A percentile compares a stretch with the other conserved stretches of the same genome.
phyloP scores from a whole-genome alignment of 2,888 invertebrate genomes.

The Sarcophaga subvicina region DNA sequence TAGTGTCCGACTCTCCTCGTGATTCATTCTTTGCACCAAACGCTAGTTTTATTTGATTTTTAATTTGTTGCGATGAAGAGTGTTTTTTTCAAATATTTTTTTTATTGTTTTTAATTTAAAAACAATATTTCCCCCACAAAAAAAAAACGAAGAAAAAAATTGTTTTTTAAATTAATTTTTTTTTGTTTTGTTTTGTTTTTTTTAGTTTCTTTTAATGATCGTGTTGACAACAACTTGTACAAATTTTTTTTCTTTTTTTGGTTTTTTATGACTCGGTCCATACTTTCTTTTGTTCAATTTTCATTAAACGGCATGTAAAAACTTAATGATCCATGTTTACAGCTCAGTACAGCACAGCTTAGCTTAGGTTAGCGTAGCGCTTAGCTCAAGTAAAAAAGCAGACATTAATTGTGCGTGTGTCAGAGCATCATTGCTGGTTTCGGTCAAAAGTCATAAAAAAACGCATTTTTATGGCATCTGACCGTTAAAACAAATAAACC shows the following conservation, averaged over 20 bases:
- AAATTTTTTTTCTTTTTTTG: background rate
- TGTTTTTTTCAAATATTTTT: too few species aligned
- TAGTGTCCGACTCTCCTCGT: too few species aligned
- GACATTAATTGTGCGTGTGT: background rate
- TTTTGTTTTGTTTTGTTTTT: background rate
- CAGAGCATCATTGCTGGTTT: background rate
- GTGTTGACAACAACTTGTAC: background rate
- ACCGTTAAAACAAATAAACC: slow-evolving; percentile 1
- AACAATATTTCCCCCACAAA: too few species aligned
- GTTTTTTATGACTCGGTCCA: background rate
- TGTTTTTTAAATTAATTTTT: background rate
- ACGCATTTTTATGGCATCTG: background rate
- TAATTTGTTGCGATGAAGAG: too few species aligned
- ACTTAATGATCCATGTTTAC: background rate
- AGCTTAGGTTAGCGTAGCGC: too few species aligned
- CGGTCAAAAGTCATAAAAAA: background rate
- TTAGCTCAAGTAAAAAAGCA: too few species aligned
- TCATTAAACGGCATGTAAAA: background rate
- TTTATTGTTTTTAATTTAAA: too few species aligned
- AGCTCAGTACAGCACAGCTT: background rate
- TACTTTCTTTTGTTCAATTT: background rate
- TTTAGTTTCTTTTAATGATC: background rate
- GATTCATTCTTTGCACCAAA: too few species aligned
- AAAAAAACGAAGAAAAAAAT: too few species aligned
- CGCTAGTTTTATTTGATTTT: too few species aligned